A percentile compares a stretch with the other conserved stretches of the same genome.
phyloP scores from a whole-genome alignment of 2,888 invertebrate species.

The Hofmannophila pseudospretella region DNA sequence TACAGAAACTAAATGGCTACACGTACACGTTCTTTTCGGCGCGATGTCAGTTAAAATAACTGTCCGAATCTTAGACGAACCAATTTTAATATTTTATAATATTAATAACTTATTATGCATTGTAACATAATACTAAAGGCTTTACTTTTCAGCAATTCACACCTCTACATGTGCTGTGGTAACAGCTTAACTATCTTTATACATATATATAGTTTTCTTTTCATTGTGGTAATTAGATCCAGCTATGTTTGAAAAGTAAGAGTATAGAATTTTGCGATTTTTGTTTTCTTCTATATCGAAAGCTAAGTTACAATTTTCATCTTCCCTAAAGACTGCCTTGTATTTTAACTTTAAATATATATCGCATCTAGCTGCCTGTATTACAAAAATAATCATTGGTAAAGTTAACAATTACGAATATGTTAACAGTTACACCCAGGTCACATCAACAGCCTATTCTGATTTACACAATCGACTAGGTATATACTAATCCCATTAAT shows the following conservation, averaged over 20 bases:
- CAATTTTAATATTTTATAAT: too few relatives aligned
- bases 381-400: constrained; percentile 59
- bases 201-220: constrained; percentile 2
- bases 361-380: constrained; percentile 5
- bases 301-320: not conserved
- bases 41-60: too few relatives aligned
- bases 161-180: constrained; percentile 26
- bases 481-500: constrained; percentile 45
- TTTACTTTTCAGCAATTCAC: constrained; percentile 47
- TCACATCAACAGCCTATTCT: constrained; percentile 67
- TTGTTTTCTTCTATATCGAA: not conserved
- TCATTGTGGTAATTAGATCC: not conserved
- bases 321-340: too few relatives aligned
- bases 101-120: constrained; percentile 1
- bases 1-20: not conserved
- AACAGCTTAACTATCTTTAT: constrained; percentile 20
- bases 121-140: constrained; percentile 18
- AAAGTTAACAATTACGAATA: constrained; percentile 34
- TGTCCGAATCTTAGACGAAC: too few relatives aligned
- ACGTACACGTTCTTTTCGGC: too few relatives aligned
- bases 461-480: constrained; percentile 41
- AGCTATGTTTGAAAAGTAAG: not conserved
- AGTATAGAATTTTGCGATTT: too few relatives aligned
- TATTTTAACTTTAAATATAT: not conserved
- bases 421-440: constrained; percentile 69